Base-by-base conservation (phyloP, 2,888 invertebrate genomes). In the Plagiodera versicolora region DNA sequence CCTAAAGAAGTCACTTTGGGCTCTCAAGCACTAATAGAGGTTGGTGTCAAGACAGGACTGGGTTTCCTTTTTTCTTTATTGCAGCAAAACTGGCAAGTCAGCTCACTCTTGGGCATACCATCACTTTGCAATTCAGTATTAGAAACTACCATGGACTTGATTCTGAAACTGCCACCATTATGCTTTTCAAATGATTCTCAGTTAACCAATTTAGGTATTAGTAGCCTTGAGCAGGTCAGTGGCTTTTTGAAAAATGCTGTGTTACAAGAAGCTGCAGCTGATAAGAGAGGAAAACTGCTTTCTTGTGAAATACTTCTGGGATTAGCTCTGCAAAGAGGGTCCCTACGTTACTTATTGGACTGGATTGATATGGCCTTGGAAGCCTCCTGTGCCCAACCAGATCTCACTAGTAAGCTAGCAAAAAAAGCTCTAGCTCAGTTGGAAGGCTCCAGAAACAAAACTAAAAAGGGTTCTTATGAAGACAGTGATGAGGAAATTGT, bases 321-420 rank as follows among this genome's bases (percentile, higher is more conserved):
- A 4, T 70, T 87, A 44, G 84, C 85, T 11, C 75, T 85, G 28
- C 87, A 87, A 78, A 74, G 87, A 66, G 87, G 87, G 16, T 85
- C 85, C 10, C 78, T 87, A 17, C 76, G 84, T 45, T 84, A 84
- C 72, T 74, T 87, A 18, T 75, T 87, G 48, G 85, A 87, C 70
- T 87, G 87, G 87, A 83, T 87, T 49, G 83, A 85, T 63, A 82
- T 86, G 82, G 85, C 86, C 10, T 77, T 87, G 49, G 79, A 80
- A 49, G 79, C 78, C 6, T 74, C 77, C 64, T 73, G 58, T 51
- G 63, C 60, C 16, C 58, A 62, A 2, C 17, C 58, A 24, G 46
- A 53, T 20, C 35, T 70, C 16, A 74, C 75, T 54, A 77, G 77
- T 39, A 68, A 77, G 28, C 79, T 79, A 48, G 75, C 77, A 52